A percentile compares a stretch with the other conserved stretches of the same genome.
Evolutionary conservation across 2,113 vertebrate species (phyloP).

Genomic region (Megaceryle maxima): DNA sequence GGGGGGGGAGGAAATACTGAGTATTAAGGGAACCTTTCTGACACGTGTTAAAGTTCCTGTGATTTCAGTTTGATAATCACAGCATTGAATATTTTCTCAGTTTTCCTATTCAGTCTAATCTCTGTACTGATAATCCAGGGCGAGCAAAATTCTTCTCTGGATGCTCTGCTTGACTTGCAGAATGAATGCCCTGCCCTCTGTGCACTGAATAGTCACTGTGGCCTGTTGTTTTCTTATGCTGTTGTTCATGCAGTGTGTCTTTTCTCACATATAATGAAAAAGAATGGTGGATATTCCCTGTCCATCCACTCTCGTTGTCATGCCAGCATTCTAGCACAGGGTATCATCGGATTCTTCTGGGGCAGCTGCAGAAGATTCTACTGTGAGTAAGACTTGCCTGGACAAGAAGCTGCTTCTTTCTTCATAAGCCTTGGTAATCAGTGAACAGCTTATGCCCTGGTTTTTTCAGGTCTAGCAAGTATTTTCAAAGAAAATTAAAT

Average conservation of each 20-base stretch:
- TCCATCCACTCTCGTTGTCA: not conserved
- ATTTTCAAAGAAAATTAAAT: not conserved
- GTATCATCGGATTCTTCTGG: not conserved
- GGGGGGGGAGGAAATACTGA: not conserved
- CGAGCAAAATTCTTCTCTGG: not conserved
- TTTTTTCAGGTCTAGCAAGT: not conserved
- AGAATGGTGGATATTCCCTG: not conserved
- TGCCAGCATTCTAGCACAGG: not conserved
- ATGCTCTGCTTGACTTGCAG: not conserved
- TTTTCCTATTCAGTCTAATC: not conserved
- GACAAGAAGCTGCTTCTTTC: not conserved
- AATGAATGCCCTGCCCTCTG: not conserved
- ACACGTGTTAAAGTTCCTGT: not conserved
- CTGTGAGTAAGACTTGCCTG: not conserved
- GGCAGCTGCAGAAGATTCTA: not conserved
- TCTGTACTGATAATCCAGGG: not conserved
- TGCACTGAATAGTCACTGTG: not conserved
- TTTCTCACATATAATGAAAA: not conserved
- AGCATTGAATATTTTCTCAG: not conserved
- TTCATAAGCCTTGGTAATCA: not conserved
- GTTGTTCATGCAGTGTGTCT: not conserved
- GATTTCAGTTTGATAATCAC: not conserved
- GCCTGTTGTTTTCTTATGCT: not conserved
- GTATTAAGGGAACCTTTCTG: slow-evolving; percentile 9
- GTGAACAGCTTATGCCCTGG: not conserved